A percentile compares a stretch with the other conserved stretches of the same genome.
phyloP scores from a whole-genome alignment of 2,113 vertebrate genomes.

The Ploceus nigricollis region DNA sequence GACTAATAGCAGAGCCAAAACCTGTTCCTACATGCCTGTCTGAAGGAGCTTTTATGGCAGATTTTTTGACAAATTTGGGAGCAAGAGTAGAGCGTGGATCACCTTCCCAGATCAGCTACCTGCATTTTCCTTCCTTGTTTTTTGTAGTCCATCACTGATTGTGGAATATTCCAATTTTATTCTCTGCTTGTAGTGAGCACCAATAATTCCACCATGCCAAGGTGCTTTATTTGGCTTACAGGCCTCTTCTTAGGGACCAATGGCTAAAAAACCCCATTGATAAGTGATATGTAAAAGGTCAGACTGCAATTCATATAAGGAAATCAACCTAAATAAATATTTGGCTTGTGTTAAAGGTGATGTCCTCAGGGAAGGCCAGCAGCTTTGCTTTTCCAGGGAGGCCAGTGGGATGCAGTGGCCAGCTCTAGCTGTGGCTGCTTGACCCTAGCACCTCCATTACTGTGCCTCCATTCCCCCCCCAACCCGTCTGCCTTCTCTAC shows the following conservation, averaged over 20 bases:
- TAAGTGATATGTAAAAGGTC: background rate
- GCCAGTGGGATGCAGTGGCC: background rate
- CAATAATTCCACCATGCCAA: background rate
- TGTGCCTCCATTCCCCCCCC: background rate
- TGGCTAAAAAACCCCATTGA: background rate
- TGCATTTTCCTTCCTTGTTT: background rate
- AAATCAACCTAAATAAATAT: background rate
- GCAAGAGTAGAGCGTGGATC: background rate
- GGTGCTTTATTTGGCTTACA: background rate
- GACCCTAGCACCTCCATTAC: background rate
- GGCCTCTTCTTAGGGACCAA: background rate
- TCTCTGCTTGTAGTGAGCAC: background rate
- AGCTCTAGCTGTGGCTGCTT: background rate
- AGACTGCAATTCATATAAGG: background rate
- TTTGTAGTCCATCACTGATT: background rate
- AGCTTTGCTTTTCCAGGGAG: background rate
- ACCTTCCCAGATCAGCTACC: background rate
- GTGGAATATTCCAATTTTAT: background rate
- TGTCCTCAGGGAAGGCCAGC: background rate
- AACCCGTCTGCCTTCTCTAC: background rate
- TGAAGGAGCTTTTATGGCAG: background rate
- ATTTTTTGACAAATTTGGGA: background rate
- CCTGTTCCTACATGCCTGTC: fast-evolving
- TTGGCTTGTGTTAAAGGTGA: background rate
- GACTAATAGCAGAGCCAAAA: background rate